Percentiles rank a stretch among this genome's conserved stretches.
These are phyloP conservation scores for Tipula vernalis DNA, from an alignment of 2,888 invertebrate genomes.

Conservation along the genomic window DNA sequence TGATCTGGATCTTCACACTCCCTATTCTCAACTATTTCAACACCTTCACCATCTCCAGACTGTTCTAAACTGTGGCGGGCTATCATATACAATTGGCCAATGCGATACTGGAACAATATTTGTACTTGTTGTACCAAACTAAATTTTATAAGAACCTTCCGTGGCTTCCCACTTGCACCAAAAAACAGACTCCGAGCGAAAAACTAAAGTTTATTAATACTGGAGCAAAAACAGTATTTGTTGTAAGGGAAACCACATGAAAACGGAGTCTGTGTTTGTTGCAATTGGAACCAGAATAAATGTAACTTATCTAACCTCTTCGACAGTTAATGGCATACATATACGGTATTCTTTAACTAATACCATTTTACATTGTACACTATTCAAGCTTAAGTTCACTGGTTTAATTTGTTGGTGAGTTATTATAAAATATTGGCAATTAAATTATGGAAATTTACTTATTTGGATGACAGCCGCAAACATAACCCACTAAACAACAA, in stretches of 20 bases:
- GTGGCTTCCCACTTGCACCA: too few relatives aligned
- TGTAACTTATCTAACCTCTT: constrained; percentile 53
- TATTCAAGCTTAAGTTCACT: too few relatives aligned
- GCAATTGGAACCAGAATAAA: not conserved
- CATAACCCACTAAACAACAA: too few relatives aligned
- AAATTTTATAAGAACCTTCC: constrained; percentile 11
- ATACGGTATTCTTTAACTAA: constrained; percentile 80
- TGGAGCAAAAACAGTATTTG: too few relatives aligned
- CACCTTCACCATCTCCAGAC: constrained; percentile 79
- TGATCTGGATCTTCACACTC: constrained; percentile 65
- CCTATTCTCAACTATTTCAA: constrained; percentile 77
- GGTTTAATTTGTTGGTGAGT: too few relatives aligned
- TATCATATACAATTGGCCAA: constrained; percentile 91
- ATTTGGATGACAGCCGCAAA: too few relatives aligned
- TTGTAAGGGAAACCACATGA: too few relatives aligned
- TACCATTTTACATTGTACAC: constrained; percentile 46
- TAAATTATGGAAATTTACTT: too few relatives aligned
- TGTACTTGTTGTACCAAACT: not conserved
- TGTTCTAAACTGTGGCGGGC: constrained; percentile 87
- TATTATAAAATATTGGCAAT: too few relatives aligned
- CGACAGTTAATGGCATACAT: constrained; percentile 84
- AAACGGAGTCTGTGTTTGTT: too few relatives aligned
- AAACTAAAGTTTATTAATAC: too few relatives aligned
- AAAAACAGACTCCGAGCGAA: too few relatives aligned
- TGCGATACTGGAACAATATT: constrained; percentile 55